phyloP scores from a whole-genome alignment of 2,113 vertebrate species.

The Halcyon malimbica region DNA sequence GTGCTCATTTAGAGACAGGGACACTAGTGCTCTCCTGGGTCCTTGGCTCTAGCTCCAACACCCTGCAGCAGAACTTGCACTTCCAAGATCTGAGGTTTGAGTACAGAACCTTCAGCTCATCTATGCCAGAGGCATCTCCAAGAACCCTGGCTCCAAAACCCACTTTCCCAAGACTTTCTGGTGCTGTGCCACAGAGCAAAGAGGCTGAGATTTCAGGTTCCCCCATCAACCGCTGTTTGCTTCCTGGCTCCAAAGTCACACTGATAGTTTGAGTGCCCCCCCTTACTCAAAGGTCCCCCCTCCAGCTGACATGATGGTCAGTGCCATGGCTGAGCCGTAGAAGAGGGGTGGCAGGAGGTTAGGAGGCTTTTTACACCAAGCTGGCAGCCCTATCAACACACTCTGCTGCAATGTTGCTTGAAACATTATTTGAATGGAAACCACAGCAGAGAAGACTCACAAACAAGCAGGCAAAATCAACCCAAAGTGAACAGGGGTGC shows the following conservation, averaged over 20 bases:
- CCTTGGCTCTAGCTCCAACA: background rate
- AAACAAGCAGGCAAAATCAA: background rate
- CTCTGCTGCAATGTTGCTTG: rapidly evolving
- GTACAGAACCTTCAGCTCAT: background rate
- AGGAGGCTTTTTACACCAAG: background rate
- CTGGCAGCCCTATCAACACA: rapidly evolving
- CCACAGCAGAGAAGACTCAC: background rate
- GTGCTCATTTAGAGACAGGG: background rate
- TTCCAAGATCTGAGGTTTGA: background rate
- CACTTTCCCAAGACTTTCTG: background rate
- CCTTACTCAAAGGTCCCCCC: background rate
- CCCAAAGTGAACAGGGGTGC: rapidly evolving
- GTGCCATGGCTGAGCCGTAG: background rate
- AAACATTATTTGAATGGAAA: background rate
- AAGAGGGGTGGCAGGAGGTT: background rate
- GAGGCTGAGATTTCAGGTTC: background rate
- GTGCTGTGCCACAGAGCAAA: background rate
- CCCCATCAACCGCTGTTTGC: background rate
- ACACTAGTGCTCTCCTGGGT: background rate
- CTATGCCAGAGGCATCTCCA: background rate
- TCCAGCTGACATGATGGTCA: rapidly evolving
- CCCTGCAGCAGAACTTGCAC: background rate
- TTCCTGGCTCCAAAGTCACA: background rate
- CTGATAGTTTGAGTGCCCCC: background rate
- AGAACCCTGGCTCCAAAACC: background rate